Evolutionary conservation across 1,140 invertebrate species (phyloP).

Genomic region (Psilanteris sp.): DNA sequence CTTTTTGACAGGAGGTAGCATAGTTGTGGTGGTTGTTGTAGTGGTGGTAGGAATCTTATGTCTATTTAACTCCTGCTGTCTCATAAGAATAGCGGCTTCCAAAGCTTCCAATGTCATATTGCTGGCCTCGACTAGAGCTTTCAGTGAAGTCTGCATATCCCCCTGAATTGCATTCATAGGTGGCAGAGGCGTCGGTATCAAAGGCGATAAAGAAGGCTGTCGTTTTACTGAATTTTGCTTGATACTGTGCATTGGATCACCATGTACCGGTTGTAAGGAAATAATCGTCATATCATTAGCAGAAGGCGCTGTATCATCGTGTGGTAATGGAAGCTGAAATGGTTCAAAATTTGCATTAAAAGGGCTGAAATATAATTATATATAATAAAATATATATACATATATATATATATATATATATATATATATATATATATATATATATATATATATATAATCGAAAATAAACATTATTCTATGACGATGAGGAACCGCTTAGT

Average conservation of each 20-base stretch:
- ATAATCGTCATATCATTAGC: slow-evolving; percentile 73
- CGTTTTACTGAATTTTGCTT: slow-evolving; percentile 52
- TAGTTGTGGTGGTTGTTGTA: slow-evolving; percentile 75
- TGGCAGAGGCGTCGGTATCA: slow-evolving; percentile 62
- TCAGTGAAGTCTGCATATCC: slow-evolving; percentile 80
- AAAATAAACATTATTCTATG: too few species aligned
- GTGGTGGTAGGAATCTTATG: slow-evolving; percentile 78
- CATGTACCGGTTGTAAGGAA: slow-evolving; percentile 66
- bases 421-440: too few species aligned
- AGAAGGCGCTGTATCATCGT: slow-evolving; percentile 68
- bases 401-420: too few species aligned
- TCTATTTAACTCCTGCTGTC: slow-evolving; percentile 85
- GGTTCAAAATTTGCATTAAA: too few species aligned
- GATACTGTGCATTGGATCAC: slow-evolving; percentile 53
- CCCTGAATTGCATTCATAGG: slow-evolving; percentile 75
- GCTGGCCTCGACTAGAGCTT: slow-evolving; percentile 82
- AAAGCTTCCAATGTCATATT: slow-evolving; percentile 88
- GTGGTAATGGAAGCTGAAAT: slow-evolving; percentile 71
- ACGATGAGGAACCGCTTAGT: too few species aligned
- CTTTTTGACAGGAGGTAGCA: slow-evolving; percentile 68
- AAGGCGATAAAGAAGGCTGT: slow-evolving; percentile 36
- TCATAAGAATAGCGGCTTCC: slow-evolving; percentile 84
- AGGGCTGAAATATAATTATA: too few species aligned
- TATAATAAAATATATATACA: too few species aligned
- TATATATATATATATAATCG: too few species aligned